Evolutionary conservation across 1,140 invertebrate genomes (phyloP).

Genomic region (Leptopilina clavipes): DNA sequence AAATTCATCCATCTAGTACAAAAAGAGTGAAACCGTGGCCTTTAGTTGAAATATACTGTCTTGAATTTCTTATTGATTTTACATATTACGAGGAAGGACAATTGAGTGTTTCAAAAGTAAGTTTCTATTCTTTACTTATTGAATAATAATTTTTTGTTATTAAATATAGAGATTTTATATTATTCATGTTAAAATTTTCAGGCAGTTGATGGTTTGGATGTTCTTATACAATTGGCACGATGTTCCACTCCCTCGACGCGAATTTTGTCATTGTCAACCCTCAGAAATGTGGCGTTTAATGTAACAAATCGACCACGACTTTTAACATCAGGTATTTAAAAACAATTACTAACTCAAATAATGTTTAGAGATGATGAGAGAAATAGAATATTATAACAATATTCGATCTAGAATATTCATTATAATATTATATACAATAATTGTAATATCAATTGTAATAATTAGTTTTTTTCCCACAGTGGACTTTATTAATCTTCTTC

Average conservation of each 20-base stretch:
- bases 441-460: too few species aligned
- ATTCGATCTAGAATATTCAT: neutral
- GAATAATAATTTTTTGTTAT: neutral
- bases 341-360: neutral
- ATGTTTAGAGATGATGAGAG: too few species aligned
- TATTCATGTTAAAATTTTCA: conserved; percentile 44
- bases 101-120: conserved; percentile 67
- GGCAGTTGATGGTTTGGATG: conserved; percentile 65
- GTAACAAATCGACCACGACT: conserved; percentile 62
- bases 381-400: neutral
- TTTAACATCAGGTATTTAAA: conserved; percentile 61
- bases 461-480: conserved; percentile 53
- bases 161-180: neutral
- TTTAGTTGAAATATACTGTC: conserved; percentile 65
- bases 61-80: conserved; percentile 71
- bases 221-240: conserved; percentile 63
- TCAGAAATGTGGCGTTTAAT: conserved; percentile 68
- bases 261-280: conserved; percentile 65
- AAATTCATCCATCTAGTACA: conserved; percentile 65
- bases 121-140: conserved; percentile 13
- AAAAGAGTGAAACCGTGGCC: conserved; percentile 66
- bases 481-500: conserved; percentile 66
- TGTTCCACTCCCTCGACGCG: conserved; percentile 55
- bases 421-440: too few species aligned
- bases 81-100: conserved; percentile 72